Percentiles rank a stretch among this genome's conserved stretches.
Conservation (phyloP, 2,113 vertebrate species). For the Lycocorax pyrrhopterus region DNA sequence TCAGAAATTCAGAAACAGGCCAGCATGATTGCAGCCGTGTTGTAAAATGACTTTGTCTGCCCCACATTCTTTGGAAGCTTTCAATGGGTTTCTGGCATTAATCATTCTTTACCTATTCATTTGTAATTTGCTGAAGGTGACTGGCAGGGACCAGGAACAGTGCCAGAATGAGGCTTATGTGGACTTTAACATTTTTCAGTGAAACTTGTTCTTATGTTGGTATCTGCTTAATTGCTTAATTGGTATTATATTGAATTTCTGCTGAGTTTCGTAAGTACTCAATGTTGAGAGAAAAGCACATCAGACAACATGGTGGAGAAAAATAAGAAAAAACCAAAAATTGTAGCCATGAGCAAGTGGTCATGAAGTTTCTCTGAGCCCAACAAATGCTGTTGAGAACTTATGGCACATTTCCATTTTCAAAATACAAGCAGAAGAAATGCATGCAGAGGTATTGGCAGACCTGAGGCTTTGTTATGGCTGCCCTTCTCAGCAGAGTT, state of each 20-base stretch:
- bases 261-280: background rate
- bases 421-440: background rate
- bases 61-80: background rate
- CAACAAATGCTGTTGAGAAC: background rate
- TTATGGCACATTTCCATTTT: background rate
- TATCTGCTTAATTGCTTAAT: background rate
- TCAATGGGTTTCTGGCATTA: background rate
- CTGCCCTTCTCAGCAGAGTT: background rate
- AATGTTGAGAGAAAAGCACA: background rate
- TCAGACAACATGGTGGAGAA: background rate
- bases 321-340: background rate
- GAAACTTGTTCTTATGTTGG: background rate
- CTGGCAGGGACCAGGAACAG: background rate
- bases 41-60: fast-evolving
- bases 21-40: background rate
- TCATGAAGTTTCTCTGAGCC: background rate
- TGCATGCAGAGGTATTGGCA: background rate
- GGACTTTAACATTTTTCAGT: background rate
- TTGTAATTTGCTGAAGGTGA: background rate
- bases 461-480: background rate
- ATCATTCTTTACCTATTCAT: background rate
- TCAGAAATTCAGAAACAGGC: background rate
- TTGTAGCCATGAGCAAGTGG: background rate
- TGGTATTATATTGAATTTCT: background rate
- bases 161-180: background rate